phyloP scores from a whole-genome alignment of 1,140 invertebrate species.

The Nasonia longicornis region DNA sequence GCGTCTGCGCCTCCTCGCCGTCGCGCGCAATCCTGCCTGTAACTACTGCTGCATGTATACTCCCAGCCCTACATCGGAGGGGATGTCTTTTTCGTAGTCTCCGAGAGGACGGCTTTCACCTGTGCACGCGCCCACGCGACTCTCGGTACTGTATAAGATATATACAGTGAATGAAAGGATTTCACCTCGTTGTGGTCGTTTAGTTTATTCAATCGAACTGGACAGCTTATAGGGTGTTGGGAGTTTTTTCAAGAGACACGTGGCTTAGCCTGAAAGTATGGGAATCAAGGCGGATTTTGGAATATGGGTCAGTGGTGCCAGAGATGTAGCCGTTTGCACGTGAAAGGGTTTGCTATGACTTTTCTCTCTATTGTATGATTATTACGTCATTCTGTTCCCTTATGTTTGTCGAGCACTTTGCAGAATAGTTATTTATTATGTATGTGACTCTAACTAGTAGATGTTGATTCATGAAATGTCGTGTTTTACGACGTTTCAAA shows the following conservation, averaged over 20 bases:
- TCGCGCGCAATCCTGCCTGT: neutral
- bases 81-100: constrained; percentile 13
- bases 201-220: no score
- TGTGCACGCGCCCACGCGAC: neutral
- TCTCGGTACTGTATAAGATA: neutral
- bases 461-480: no score
- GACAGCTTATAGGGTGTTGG: no score
- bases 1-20: constrained; percentile 34
- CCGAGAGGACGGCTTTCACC: neutral
- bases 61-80: neutral
- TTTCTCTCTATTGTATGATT: neutral
- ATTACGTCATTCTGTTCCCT: no score
- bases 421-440: no score
- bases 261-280: neutral
- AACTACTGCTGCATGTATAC: neutral
- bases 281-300: neutral
- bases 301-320: constrained; percentile 27
- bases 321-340: neutral
- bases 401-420: no score
- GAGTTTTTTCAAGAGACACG: neutral
- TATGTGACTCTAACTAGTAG: no score
- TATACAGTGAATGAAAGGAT: neutral
- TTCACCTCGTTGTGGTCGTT: neutral
- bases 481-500: no score
- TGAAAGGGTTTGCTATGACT: neutral